Evolutionary conservation across 2,113 vertebrate species (phyloP).

Genomic region (Pomatorhinus ruficollis): DNA sequence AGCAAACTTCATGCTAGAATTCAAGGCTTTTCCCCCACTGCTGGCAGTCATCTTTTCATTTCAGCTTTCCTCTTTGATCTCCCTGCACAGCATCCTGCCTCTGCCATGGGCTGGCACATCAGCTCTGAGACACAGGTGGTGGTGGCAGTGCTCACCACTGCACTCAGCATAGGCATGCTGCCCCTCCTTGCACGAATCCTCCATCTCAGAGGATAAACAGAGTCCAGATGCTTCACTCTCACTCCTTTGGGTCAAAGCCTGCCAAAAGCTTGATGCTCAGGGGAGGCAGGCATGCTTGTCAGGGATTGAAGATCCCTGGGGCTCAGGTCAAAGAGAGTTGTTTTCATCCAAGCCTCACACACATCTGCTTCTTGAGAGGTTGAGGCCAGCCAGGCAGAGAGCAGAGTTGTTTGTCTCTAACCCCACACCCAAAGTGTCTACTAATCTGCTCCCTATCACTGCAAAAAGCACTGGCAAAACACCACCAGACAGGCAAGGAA

Average conservation of each 20-base stretch:
- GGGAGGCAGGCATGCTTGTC: accelerated
- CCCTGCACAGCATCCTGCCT: not conserved
- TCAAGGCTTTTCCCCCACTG: not conserved
- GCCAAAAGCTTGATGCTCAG: not conserved
- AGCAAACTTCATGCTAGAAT: not conserved
- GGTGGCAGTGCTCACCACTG: not conserved
- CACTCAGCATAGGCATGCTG: accelerated
- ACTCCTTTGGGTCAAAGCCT: not conserved
- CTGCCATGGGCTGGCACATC: not conserved
- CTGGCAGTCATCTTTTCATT: not conserved
- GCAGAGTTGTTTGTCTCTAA: not conserved
- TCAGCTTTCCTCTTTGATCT: not conserved
- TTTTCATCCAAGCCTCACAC: not conserved
- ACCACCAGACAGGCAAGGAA: not conserved
- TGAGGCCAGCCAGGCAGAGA: not conserved
- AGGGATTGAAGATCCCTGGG: not conserved
- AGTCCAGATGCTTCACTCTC: not conserved
- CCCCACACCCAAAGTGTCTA: accelerated
- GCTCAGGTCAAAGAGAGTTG: not conserved
- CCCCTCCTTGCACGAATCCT: accelerated
- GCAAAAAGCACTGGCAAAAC: not conserved
- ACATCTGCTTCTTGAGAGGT: not conserved
- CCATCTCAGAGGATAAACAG: not conserved
- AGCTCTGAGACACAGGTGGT: accelerated
- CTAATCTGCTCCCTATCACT: not conserved